A percentile compares a stretch with the other conserved stretches of the same genome.
Evolutionary conservation across 2,888 invertebrate genomes (phyloP).

Genomic region (Mimumesa dahlbomi): DNA sequence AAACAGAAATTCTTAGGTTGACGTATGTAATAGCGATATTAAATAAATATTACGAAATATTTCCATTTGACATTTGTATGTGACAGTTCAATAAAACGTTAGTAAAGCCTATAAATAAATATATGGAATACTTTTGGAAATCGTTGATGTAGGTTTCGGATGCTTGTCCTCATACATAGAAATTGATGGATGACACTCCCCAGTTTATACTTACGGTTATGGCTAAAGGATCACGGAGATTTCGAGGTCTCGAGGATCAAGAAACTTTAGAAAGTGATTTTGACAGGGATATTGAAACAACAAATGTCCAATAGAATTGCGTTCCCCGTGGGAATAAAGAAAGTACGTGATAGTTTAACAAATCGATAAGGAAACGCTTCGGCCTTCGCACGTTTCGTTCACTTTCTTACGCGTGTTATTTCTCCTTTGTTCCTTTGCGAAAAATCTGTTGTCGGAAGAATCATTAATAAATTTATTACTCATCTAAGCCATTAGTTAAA

Average conservation of each 20-base stretch:
- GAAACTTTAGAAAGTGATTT: slow-evolving; percentile 23
- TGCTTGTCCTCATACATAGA: neutral
- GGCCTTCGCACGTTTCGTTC: too few relatives aligned
- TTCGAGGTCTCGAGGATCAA: neutral
- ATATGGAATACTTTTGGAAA: neutral
- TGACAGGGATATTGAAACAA: neutral
- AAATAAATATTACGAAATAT: too few relatives aligned
- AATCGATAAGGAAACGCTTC: neutral
- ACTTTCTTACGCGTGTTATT: too few relatives aligned
- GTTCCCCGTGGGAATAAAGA: neutral
- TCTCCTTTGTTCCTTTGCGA: too few relatives aligned
- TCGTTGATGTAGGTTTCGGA: neutral
- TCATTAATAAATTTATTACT: too few relatives aligned
- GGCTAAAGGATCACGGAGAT: slow-evolving; percentile 15
- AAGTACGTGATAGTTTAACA: neutral
- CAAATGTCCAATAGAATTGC: neutral
- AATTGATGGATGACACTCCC: slow-evolving; percentile 18
- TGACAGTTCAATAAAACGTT: too few relatives aligned
- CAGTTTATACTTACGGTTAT: neutral
- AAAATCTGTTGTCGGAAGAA: too few relatives aligned
- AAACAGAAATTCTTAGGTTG: too few relatives aligned
- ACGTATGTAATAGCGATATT: too few relatives aligned
- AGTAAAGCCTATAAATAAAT: too few relatives aligned
- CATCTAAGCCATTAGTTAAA: too few relatives aligned
- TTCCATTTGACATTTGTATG: too few relatives aligned